Conservation (phyloP, 2,113 vertebrate species). For the Serilophus lunatus region DNA sequence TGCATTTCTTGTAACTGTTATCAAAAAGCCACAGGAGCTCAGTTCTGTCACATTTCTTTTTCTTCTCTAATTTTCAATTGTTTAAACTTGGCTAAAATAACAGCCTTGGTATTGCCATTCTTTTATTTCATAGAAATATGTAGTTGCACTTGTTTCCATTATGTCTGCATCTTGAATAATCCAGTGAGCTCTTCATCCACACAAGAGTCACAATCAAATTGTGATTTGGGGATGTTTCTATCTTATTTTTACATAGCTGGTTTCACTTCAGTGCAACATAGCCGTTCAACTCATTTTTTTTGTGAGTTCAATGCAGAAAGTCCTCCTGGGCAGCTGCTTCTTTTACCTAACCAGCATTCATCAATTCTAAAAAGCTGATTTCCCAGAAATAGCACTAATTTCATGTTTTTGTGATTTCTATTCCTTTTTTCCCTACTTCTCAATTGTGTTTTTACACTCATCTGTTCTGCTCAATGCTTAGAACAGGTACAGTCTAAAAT, state of each 20-base stretch:
- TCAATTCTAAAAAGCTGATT: background rate
- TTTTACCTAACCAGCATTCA: background rate
- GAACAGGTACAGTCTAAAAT: constrained; percentile 27
- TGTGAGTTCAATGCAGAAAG: background rate
- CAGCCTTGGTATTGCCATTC: background rate
- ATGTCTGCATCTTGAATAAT: background rate
- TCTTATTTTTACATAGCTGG: background rate
- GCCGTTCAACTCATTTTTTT: background rate
- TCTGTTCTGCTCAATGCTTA: background rate
- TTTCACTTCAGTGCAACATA: background rate
- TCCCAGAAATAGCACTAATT: background rate
- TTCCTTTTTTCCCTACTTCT: background rate
- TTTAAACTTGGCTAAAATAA: background rate
- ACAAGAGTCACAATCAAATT: background rate
- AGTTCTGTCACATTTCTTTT: background rate
- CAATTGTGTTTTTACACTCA: background rate
- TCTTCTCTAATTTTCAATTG: background rate
- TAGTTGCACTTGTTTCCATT: background rate
- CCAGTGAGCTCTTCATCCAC: background rate
- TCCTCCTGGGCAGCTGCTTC: background rate
- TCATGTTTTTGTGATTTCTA: background rate
- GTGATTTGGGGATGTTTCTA: background rate
- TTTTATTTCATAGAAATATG: background rate
- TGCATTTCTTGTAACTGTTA: background rate
- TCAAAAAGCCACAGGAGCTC: background rate